Base-by-base conservation (phyloP, 2,797 vertebrate genomes). In the Alcedo atthis region DNA sequence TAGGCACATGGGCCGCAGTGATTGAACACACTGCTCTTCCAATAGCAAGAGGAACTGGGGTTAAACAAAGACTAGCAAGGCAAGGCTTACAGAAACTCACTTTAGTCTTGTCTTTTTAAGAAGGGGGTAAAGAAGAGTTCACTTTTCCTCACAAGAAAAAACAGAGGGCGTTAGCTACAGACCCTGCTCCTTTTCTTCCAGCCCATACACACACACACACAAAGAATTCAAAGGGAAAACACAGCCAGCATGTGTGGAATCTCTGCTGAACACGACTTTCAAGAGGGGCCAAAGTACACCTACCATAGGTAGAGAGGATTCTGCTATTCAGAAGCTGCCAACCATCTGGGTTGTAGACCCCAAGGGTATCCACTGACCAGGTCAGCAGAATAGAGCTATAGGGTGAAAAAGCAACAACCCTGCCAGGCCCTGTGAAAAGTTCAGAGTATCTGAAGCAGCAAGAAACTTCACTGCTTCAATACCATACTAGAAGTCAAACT, bases 1-100 rank as follows among this genome's bases (percentile, higher is more conserved):
- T 1, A 18, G 18, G 33, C 40, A n/a, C 3, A 10, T 13, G 37
- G 24, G 42, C 57, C 77, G 33, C 3, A 4, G 19, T 19, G 15
- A 90, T 49, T 2, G 25, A 90, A 80, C 30, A 32, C 21, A 58
- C 5, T 1, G 3, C 15, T 78, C 15, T 2, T 57, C 21, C 51
- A 82, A 9, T 2, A 1, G 0, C 33, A 49, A 54, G 9, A 8
- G 15, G 2, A 2, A 68, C 24, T 15, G 26, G 21, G 18, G 17
- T 8, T 48, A 24, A 85, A 61, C 19, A n/a, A 53, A 74, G 40
- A 58, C 35, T 22, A 68, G 33, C 4, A 70, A 62, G 20, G 15
- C 70, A 86, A 54, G 90, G 12, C 10, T 86, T 55, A 63, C 15
- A 75, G 48, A 55, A 61, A 42, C 19, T 37, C 58, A 37, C 10